Percentiles rank a stretch among this genome's conserved stretches.
These are phyloP conservation scores for Rhagonycha fulva DNA, from an alignment of 2,888 invertebrate genomes.

Conservation along the genomic window DNA sequence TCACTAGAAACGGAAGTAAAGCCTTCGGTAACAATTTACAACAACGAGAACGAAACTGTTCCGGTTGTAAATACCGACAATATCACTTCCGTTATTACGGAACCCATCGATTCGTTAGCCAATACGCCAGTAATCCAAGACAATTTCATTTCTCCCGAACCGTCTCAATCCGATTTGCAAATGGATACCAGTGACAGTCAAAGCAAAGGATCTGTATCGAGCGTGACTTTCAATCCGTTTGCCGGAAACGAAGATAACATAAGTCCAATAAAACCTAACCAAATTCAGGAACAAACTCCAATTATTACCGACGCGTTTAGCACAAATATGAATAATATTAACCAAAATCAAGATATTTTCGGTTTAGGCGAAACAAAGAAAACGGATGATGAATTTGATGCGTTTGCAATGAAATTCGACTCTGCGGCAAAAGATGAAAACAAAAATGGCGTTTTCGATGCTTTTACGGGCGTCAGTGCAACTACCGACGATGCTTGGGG, in stretches of 20 bases:
- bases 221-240: slow-evolving; percentile 58
- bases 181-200: slow-evolving; percentile 55
- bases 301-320: slow-evolving; percentile 30
- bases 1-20: slow-evolving; percentile 30
- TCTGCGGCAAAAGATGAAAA: slow-evolving; percentile 62
- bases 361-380: slow-evolving; percentile 27
- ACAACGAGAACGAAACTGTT: background rate
- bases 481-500: slow-evolving; percentile 52
- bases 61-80: background rate
- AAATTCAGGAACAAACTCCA: slow-evolving; percentile 29
- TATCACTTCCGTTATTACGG: background rate
- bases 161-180: slow-evolving; percentile 48
- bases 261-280: slow-evolving; percentile 38
- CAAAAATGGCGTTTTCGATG: slow-evolving; percentile 59
- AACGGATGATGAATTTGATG: slow-evolving; percentile 73
- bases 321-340: slow-evolving; percentile 10
- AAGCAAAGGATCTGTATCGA: slow-evolving; percentile 51
- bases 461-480: slow-evolving; percentile 55
- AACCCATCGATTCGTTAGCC: slow-evolving; percentile 11
- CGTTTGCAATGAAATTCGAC: slow-evolving; percentile 88
- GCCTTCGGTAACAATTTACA: background rate
- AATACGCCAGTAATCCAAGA: slow-evolving; percentile 37
- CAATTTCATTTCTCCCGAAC: slow-evolving; percentile 48
- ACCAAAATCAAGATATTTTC: slow-evolving; percentile 29
- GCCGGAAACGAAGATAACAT: slow-evolving; percentile 45